phyloP scores from a whole-genome alignment of 2,797 vertebrate species.

The Poeciliopsis gracilis region DNA sequence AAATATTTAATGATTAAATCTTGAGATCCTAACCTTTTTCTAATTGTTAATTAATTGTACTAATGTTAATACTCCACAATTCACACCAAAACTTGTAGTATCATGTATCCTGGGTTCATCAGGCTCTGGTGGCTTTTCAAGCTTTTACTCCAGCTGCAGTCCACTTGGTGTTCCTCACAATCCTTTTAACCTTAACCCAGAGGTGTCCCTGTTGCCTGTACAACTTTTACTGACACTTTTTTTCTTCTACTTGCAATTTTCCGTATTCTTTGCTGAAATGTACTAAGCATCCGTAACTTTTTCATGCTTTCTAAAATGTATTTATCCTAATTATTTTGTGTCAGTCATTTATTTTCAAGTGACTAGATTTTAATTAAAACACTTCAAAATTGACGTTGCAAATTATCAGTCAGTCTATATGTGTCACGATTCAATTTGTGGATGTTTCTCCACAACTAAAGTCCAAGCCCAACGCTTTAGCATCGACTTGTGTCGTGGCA shows the following conservation, averaged over 20 bases:
- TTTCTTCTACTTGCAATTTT: background rate
- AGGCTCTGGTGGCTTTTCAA: background rate
- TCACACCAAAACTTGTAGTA: background rate
- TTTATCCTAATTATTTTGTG: background rate
- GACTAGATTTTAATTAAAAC: background rate
- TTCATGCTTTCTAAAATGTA: background rate
- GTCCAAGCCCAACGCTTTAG: background rate
- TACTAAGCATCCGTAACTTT: background rate
- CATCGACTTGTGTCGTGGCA: background rate
- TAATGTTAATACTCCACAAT: background rate
- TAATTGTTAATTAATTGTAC: no score
- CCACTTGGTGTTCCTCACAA: background rate
- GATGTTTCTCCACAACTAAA: background rate
- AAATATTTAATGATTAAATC: no score
- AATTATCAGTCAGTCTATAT: background rate
- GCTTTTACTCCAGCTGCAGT: background rate
- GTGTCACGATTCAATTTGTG: constrained; percentile 1
- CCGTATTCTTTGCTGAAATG: background rate
- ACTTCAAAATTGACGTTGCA: background rate
- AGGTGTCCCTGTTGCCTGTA: background rate
- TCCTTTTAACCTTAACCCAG: background rate
- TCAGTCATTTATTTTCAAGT: background rate
- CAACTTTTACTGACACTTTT: background rate
- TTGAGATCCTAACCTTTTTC: no score
- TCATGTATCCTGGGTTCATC: background rate